A percentile compares a stretch with the other conserved stretches of the same genome.
These are phyloP conservation scores for Tachysurus vachellii DNA, from an alignment of 2,113 vertebrate genomes.

Conservation along the genomic window DNA sequence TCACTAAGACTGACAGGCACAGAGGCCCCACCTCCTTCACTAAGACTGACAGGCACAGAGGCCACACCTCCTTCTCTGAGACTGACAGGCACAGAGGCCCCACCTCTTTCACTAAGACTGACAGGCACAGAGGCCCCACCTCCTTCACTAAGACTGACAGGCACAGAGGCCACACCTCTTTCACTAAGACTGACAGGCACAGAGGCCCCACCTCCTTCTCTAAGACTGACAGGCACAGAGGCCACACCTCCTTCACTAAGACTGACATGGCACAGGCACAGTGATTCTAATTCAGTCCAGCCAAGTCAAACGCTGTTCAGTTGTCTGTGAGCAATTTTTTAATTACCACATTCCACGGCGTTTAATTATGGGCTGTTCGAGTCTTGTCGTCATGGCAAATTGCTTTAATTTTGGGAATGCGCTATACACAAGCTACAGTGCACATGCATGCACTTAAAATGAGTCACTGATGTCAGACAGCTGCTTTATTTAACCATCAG, in stretches of 20 bases:
- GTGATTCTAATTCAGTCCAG: not conserved
- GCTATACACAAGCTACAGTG: not conserved
- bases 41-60: not conserved
- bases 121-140: not conserved
- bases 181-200: not conserved
- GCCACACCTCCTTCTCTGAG: not conserved
- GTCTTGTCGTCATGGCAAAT: conserved; percentile 9
- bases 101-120: not conserved
- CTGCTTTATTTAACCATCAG: not conserved
- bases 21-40: not conserved
- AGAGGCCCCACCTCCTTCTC: not conserved
- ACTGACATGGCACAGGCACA: not conserved
- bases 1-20: not conserved
- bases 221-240: not conserved
- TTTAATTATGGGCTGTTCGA: conserved; percentile 32
- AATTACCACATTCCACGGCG: conserved; percentile 9
- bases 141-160: not conserved
- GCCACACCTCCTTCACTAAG: not conserved
- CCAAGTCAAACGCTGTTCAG: not conserved
- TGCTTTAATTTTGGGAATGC: not conserved
- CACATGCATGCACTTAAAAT: conserved; percentile 11
- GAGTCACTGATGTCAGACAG: not conserved
- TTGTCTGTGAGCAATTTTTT: conserved; percentile 29
- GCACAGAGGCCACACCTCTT: not conserved
- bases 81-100: not conserved